Evolutionary conservation across 2,888 invertebrate genomes (phyloP).

Genomic region (Bhutanitis thaidina): DNA sequence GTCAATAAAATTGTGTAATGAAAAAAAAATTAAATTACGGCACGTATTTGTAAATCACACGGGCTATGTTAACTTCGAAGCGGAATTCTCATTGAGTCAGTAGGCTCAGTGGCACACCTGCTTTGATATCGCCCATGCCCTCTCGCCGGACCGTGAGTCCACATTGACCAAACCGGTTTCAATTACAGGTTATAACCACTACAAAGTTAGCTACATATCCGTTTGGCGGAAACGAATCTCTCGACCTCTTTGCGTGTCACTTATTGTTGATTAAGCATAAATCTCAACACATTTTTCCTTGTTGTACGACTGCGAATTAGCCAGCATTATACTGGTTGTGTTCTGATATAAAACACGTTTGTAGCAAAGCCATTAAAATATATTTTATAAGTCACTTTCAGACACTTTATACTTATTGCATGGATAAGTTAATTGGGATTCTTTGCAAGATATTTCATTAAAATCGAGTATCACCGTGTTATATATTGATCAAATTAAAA

Average conservation of each 20-base stretch:
- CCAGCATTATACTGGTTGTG: background rate
- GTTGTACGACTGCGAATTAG: background rate
- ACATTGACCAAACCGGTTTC: constrained; percentile 75
- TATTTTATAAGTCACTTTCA: constrained; percentile 1
- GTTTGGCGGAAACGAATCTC: constrained; percentile 75
- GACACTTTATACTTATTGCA: background rate
- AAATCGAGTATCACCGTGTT: too few relatives aligned
- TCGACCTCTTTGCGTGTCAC: constrained; percentile 17
- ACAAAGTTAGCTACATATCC: constrained; percentile 54
- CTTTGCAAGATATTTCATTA: too few relatives aligned
- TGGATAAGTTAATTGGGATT: too few relatives aligned
- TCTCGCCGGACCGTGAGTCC: constrained; percentile 70
- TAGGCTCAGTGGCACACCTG: constrained; percentile 73
- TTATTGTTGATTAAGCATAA: constrained; percentile 18
- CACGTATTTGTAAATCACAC: constrained; percentile 46
- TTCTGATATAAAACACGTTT: background rate
- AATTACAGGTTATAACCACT: constrained; percentile 75
- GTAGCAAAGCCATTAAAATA: too few relatives aligned
- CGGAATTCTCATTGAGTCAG: constrained; percentile 75
- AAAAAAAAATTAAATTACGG: too few relatives aligned
- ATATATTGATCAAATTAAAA: too few relatives aligned
- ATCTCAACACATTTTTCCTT: constrained; percentile 10
- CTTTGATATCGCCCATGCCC: constrained; percentile 75
- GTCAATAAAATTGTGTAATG: too few relatives aligned
- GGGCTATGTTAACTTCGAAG: constrained; percentile 58